Evolutionary conservation across 2,888 invertebrate genomes (phyloP).

Genomic region (Sinohyriopsis cumingii): DNA sequence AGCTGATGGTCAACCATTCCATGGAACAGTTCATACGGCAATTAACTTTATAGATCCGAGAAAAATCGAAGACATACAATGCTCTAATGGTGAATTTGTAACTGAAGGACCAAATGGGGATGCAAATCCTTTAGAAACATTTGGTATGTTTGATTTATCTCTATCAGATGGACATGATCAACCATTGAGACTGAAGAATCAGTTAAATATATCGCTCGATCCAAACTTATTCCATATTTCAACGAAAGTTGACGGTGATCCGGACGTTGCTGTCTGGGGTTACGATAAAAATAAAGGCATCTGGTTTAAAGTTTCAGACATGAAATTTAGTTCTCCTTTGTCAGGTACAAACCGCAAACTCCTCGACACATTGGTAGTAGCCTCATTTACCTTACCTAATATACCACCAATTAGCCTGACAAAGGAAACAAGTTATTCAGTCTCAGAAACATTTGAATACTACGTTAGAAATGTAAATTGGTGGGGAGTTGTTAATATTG

Average conservation of each 20-base stretch:
- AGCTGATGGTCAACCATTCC: slow-evolving; percentile 12
- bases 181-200: slow-evolving; percentile 15
- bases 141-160: slow-evolving; percentile 24
- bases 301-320: slow-evolving; percentile 21
- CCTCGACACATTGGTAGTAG: slow-evolving; percentile 3
- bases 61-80: slow-evolving; percentile 14
- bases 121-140: slow-evolving; percentile 19
- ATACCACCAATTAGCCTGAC: no score
- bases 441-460: no score
- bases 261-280: slow-evolving; percentile 25
- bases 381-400: no score
- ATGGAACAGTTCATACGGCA: slow-evolving; percentile 14
- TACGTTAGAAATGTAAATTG: no score
- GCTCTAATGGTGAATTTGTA: slow-evolving; percentile 23
- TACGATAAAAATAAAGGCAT: slow-evolving; percentile 27
- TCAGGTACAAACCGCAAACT: slow-evolving; percentile 6
- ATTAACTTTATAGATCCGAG: slow-evolving; percentile 27
- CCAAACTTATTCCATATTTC: slow-evolving; percentile 17
- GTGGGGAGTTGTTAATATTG: no score
- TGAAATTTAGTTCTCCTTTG: slow-evolving; percentile 7
- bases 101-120: slow-evolving; percentile 13
- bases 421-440: no score
- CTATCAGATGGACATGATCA: slow-evolving; percentile 14
- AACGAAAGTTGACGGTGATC: slow-evolving; percentile 15
- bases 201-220: slow-evolving; percentile 16